Conservation (phyloP, 1,140 invertebrate species). For the Drosophila watanabei region DNA sequence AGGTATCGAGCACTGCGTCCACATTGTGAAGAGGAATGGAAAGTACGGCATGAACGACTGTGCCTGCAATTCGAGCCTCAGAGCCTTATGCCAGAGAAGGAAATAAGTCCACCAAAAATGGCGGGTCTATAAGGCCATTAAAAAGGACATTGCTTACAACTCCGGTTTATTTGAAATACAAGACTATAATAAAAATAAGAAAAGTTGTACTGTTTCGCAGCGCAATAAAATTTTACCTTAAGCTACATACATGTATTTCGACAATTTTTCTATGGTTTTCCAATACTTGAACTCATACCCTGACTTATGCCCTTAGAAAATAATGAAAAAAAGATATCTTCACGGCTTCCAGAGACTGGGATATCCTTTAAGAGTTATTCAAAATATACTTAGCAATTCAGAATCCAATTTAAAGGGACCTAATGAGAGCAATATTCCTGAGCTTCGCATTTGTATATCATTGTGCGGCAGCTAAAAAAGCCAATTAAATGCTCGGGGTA, state of each 20-base stretch:
- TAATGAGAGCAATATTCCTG: slow-evolving; percentile 8
- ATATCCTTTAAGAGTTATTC: not conserved
- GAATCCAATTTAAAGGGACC: not conserved
- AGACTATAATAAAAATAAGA: no score
- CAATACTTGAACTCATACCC: no score
- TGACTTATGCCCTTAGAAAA: no score
- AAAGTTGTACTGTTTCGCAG: no score
- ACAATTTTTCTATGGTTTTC: no score
- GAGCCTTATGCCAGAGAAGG: slow-evolving; percentile 4
- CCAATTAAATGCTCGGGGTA: slow-evolving; percentile 24
- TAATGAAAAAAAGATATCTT: no score
- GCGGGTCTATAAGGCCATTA: not conserved
- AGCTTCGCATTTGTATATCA: slow-evolving; percentile 4
- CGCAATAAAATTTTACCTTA: no score
- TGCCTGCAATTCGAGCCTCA: not conserved
- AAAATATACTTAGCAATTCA: not conserved
- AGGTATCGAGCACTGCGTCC: not conserved
- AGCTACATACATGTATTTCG: no score
- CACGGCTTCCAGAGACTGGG: not conserved
- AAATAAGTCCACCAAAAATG: not conserved
- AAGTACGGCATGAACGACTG: slow-evolving; percentile 3
- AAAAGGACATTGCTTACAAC: not conserved
- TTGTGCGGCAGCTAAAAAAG: slow-evolving; percentile 14
- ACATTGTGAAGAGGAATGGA: not conserved
- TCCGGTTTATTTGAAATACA: not conserved